phyloP scores from a whole-genome alignment of 2,888 invertebrate genomes.

The Acheta domesticus region DNA sequence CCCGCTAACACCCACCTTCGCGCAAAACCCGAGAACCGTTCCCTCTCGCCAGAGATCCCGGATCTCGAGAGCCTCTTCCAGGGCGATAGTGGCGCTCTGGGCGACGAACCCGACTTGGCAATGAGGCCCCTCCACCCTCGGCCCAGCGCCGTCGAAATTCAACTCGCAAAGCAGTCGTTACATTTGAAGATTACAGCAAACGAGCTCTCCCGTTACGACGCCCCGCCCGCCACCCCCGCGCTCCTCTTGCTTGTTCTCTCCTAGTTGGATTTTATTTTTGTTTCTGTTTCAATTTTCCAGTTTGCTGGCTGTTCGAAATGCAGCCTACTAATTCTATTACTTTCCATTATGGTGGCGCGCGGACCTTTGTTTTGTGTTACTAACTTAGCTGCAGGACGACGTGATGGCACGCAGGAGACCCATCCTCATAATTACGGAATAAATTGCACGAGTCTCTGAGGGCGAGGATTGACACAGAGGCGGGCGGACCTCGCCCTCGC shows the following conservation, averaged over 20 bases:
- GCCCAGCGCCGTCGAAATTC: too few species aligned
- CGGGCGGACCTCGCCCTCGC: constrained; percentile 21
- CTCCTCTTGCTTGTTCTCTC: neutral
- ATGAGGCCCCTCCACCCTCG: too few species aligned
- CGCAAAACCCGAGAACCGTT: too few species aligned
- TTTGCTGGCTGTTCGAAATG: constrained; percentile 20
- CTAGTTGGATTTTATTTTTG: constrained; percentile 23
- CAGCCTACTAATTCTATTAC: constrained; percentile 38
- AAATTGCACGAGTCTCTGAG: constrained; percentile 34
- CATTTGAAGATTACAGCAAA: neutral
- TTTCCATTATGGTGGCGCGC: constrained; percentile 37
- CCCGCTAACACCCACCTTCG: too few species aligned
- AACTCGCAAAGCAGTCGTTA: neutral
- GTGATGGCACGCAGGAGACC: constrained; percentile 36
- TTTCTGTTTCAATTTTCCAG: constrained; percentile 35
- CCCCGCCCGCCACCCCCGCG: neutral
- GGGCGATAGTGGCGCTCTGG: too few species aligned
- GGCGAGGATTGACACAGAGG: constrained; percentile 18
- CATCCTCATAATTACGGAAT: constrained; percentile 37
- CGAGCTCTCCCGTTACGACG: neutral
- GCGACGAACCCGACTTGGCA: too few species aligned
- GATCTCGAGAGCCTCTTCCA: too few species aligned
- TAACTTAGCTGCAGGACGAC: constrained; percentile 20
- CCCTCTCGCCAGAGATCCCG: too few species aligned
- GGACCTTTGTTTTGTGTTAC: constrained; percentile 23